Conservation (phyloP, 2,113 vertebrate genomes). For the Indicator maculatus region DNA sequence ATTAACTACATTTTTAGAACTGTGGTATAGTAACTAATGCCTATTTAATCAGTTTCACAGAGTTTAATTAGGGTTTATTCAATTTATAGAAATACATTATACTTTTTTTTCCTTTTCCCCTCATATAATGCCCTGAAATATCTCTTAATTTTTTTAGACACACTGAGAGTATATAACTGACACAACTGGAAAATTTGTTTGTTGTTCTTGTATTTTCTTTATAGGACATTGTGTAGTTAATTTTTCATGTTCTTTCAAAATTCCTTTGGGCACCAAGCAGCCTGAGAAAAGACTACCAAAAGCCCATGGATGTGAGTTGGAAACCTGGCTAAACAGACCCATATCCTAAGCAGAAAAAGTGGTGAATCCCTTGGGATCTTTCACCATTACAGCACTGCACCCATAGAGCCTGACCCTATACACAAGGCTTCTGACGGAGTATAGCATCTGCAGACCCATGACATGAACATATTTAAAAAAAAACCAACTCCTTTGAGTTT, state of each 20-base stretch:
- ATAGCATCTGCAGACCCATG: rapidly evolving
- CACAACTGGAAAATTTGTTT: not conserved
- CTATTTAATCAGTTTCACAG: not conserved
- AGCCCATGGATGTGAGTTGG: not conserved
- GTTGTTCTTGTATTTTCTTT: not conserved
- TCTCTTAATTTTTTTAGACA: not conserved
- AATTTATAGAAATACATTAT: not conserved
- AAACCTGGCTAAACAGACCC: not conserved
- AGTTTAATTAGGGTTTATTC: slow-evolving; percentile 20
- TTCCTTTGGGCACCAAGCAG: not conserved
- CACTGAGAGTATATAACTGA: not conserved
- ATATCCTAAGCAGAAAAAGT: not conserved
- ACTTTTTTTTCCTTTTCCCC: not conserved
- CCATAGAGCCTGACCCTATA: rapidly evolving
- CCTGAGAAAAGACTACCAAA: not conserved
- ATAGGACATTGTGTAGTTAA: not conserved
- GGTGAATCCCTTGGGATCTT: not conserved
- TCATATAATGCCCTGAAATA: not conserved
- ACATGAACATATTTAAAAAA: not conserved
- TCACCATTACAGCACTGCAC: not conserved
- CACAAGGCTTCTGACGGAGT: not conserved
- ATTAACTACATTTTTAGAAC: not conserved
- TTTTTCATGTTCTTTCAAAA: not conserved
- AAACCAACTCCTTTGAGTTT: not conserved
- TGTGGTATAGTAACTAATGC: not conserved